A percentile compares a stretch with the other conserved stretches of the same genome.
Conservation (phyloP, 2,113 vertebrate species). For the Notarius quadriscutis region DNA sequence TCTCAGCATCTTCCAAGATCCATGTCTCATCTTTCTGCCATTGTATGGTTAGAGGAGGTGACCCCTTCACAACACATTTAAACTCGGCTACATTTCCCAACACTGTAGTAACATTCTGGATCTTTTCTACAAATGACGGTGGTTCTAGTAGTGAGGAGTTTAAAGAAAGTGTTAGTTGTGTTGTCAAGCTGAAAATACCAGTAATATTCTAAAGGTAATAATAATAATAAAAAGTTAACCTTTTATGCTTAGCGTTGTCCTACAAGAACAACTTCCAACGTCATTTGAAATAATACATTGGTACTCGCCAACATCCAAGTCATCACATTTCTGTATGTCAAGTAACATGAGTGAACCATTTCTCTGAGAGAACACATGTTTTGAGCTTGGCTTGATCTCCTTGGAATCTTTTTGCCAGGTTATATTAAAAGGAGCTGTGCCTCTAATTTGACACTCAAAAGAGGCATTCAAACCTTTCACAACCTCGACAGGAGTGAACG, state of each 20-base stretch:
- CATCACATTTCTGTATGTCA: slow-evolving; percentile 84
- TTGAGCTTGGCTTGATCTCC: slow-evolving; percentile 89
- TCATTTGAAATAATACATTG: slow-evolving; percentile 89
- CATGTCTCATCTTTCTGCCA: slow-evolving; percentile 96
- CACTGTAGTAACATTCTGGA: slow-evolving; percentile 82
- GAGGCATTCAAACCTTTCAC: slow-evolving; percentile 81
- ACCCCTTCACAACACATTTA: slow-evolving; percentile 80
- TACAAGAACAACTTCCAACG: slow-evolving; percentile 88
- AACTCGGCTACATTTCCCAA: slow-evolving; percentile 83
- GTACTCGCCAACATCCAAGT: slow-evolving; percentile 90
- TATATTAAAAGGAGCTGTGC: slow-evolving; percentile 88
- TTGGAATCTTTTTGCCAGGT: slow-evolving; percentile 92
- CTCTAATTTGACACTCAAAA: slow-evolving; percentile 83
- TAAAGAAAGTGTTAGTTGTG: slow-evolving; percentile 53
- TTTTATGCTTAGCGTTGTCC: slow-evolving; percentile 85
- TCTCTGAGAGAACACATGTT: slow-evolving; percentile 79
- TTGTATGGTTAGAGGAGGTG: slow-evolving; percentile 83
- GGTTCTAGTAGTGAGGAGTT: slow-evolving; percentile 77
- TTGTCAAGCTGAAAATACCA: not conserved
- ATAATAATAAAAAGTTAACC: slow-evolving; percentile 72
- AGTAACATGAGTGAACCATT: slow-evolving; percentile 77
- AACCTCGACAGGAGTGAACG: slow-evolving; percentile 77
- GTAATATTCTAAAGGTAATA: not conserved
- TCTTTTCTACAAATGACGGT: slow-evolving; percentile 84
- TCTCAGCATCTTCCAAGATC: slow-evolving; percentile 84